A percentile compares a stretch with the other conserved stretches of the same genome.
These are phyloP conservation scores for Drosophila punjabiensis DNA, from an alignment of 1,140 invertebrate genomes.

Conservation along the genomic window DNA sequence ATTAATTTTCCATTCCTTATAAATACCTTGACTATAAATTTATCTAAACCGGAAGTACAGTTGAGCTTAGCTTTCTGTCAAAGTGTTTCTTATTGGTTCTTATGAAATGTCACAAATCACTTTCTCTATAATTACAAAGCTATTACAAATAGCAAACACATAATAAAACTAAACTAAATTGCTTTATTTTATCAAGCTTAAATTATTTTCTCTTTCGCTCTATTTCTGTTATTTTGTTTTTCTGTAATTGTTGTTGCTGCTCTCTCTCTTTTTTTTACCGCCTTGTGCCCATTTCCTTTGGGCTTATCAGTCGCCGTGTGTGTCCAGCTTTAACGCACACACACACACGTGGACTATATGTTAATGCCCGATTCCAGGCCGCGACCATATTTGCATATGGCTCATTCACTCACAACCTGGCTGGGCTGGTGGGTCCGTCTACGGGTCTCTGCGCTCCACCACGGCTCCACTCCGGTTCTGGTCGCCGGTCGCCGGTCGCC, in stretches of 20 bases:
- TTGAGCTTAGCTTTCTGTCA: not conserved
- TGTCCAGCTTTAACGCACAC: conserved; percentile 65
- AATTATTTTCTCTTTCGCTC: not conserved
- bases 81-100: not conserved
- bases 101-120: not conserved
- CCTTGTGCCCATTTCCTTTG: conserved; percentile 69
- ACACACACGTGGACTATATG: conserved; percentile 41
- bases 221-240: not conserved
- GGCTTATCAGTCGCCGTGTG: conserved; percentile 66
- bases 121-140: not conserved
- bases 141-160: not conserved
- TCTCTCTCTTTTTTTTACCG: conserved; percentile 1
- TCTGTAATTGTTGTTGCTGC: not conserved
- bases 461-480: conserved; percentile 6
- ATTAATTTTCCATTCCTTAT: too few species aligned
- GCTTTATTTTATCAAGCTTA: not conserved
- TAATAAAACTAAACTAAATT: not conserved
- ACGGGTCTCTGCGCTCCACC: conserved; percentile 23
- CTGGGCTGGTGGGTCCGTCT: conserved; percentile 52
- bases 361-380: conserved; percentile 72
- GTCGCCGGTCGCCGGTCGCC: not conserved
- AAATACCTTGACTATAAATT: not conserved
- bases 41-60: conserved; percentile 15
- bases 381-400: conserved; percentile 78
- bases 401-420: conserved; percentile 74